These are phyloP conservation scores for Gonatopus flavifemur DNA, from an alignment of 1,140 invertebrate genomes.

Conservation along the genomic window DNA sequence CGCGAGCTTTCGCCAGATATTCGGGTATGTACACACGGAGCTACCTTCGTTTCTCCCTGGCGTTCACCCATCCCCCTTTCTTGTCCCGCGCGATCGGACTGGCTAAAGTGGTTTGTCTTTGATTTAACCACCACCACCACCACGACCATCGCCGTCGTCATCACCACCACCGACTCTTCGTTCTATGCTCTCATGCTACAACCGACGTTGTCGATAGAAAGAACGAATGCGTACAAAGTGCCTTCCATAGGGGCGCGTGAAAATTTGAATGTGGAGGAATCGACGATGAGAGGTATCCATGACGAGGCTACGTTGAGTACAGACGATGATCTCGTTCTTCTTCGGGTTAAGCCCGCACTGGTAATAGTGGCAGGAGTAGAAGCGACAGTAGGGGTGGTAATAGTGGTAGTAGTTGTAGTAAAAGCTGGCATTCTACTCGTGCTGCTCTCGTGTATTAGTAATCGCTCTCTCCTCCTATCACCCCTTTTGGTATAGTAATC, in stretches of 20 bases:
- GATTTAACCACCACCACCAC: slow-evolving; percentile 51
- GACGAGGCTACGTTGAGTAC: background rate
- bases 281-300: background rate
- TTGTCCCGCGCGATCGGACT: slow-evolving; percentile 46
- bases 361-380: background rate
- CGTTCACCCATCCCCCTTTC: slow-evolving; percentile 1
- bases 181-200: too few relatives aligned
- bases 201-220: slow-evolving; percentile 16
- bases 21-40: slow-evolving; percentile 43
- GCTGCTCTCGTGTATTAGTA: background rate
- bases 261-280: too few relatives aligned
- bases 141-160: slow-evolving; percentile 12
- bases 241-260: too few relatives aligned
- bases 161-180: background rate
- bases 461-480: too few relatives aligned
- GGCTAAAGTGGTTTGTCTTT: slow-evolving; percentile 58
- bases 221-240: too few relatives aligned
- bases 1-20: slow-evolving; percentile 40
- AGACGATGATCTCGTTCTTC: background rate
- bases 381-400: too few relatives aligned
- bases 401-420: background rate
- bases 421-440: background rate
- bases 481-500: too few relatives aligned
- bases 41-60: slow-evolving; percentile 11
- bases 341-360: too few relatives aligned